Conservation (phyloP, 2,888 invertebrate species). For the Torymus auratus region DNA sequence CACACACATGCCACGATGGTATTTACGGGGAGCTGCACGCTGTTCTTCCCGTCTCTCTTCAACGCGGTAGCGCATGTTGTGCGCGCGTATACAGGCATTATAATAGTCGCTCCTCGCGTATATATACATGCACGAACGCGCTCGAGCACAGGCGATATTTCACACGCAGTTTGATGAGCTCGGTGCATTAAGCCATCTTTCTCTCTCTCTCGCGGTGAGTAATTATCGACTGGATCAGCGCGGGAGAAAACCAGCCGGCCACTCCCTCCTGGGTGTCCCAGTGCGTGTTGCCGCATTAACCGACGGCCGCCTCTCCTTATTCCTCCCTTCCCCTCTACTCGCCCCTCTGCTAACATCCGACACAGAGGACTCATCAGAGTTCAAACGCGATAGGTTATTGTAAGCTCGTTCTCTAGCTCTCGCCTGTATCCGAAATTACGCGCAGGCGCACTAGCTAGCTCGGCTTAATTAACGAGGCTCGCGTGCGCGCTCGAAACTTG, state of each 20-base stretch:
- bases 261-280: slow-evolving; percentile 72
- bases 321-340: background rate
- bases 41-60: no score
- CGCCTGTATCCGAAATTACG: slow-evolving; percentile 23
- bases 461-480: slow-evolving; percentile 53
- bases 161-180: slow-evolving; percentile 68
- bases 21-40: no score
- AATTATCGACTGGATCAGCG: slow-evolving; percentile 69
- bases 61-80: no score
- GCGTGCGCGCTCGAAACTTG: slow-evolving; percentile 38
- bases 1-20: no score
- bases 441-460: slow-evolving; percentile 4
- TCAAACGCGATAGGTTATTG: slow-evolving; percentile 64
- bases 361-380: slow-evolving; percentile 67
- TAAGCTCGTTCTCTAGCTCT: background rate
- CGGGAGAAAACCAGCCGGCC: slow-evolving; percentile 64
- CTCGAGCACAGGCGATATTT: slow-evolving; percentile 65
- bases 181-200: slow-evolving; percentile 64
- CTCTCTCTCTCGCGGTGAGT: slow-evolving; percentile 63
- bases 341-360: slow-evolving; percentile 20
- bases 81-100: no score
- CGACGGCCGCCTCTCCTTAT: slow-evolving; percentile 64
- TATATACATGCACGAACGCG: slow-evolving; percentile 43
- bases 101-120: no score
- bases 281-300: slow-evolving; percentile 73